Percentiles rank a stretch among this genome's conserved stretches.
Evolutionary conservation across 1,140 invertebrate genomes (phyloP).

Genomic region (Drosophila malerkotliana): DNA sequence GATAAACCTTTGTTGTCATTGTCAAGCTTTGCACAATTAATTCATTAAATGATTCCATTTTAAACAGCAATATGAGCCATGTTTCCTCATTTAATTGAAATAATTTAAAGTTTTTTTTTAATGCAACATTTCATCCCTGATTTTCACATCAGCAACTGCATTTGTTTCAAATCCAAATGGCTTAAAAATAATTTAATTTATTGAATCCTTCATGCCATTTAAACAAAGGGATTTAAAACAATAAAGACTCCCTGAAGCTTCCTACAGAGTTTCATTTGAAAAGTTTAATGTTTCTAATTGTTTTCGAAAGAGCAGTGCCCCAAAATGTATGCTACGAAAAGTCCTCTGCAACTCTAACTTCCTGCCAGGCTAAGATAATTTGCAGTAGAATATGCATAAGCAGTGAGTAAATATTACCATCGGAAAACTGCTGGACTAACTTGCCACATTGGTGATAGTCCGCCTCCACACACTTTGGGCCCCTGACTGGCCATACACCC

Average conservation of each 20-base stretch:
- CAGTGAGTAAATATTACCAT: conserved; percentile 45
- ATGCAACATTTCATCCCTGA: neutral
- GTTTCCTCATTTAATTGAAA: too few relatives aligned
- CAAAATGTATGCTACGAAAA: conserved; percentile 4
- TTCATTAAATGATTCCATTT: neutral
- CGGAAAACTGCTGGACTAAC: conserved; percentile 32
- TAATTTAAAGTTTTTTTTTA: neutral
- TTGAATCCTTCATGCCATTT: neutral
- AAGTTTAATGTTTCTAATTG: neutral
- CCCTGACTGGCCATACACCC: neutral
- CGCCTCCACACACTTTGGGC: too few relatives aligned
- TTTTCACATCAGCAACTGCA: neutral
- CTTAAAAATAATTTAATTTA: conserved; percentile 1
- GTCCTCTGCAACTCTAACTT: conserved; percentile 29
- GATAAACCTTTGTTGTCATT: neutral
- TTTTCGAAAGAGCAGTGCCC: neutral
- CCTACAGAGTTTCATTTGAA: conserved; percentile 13
- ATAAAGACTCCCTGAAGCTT: neutral
- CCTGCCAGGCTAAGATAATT: conserved; percentile 33
- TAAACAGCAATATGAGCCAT: neutral
- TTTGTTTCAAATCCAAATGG: neutral
- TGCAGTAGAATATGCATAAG: conserved; percentile 41
- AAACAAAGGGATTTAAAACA: neutral
- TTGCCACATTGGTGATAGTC: neutral
- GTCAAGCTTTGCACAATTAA: neutral